Percentiles rank a stretch among this genome's conserved stretches.
phyloP scores from a whole-genome alignment of 2,888 invertebrate genomes.

The Drosophila subquinaria region DNA sequence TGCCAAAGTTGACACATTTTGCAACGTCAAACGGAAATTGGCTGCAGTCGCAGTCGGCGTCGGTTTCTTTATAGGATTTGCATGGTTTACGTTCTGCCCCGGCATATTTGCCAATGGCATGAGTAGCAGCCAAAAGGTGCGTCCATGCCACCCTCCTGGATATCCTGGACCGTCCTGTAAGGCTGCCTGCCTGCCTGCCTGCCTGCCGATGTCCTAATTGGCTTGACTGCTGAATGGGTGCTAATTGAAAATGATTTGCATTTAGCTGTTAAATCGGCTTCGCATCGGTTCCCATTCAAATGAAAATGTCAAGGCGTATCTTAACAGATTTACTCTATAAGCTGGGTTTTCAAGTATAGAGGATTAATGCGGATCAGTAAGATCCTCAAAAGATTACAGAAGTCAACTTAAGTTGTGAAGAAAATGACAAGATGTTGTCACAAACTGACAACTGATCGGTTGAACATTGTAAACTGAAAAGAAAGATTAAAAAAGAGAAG shows the following conservation, averaged over 20 bases:
- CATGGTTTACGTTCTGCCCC: constrained; percentile 47
- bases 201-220: constrained; percentile 54
- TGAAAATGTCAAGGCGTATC: constrained; percentile 9
- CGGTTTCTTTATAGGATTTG: constrained; percentile 64
- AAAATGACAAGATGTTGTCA: constrained; percentile 36
- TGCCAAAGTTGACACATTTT: constrained; percentile 75
- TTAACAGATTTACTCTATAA: constrained; percentile 23
- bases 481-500: not conserved
- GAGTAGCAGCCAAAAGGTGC: constrained; percentile 44
- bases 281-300: constrained; percentile 18
- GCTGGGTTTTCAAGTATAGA: not conserved
- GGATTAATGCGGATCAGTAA: constrained; percentile 14
- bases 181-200: constrained; percentile 3
- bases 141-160: constrained; percentile 1
- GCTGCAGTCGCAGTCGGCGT: constrained; percentile 58
- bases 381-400: constrained; percentile 36
- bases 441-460: constrained; percentile 19
- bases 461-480: not conserved
- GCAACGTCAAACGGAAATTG: constrained; percentile 77
- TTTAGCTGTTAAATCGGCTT: constrained; percentile 52
- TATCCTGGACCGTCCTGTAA: not conserved
- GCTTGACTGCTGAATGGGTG: constrained; percentile 45
- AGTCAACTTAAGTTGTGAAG: constrained; percentile 11
- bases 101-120: constrained; percentile 32
- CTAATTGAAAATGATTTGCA: constrained; percentile 64